phyloP scores from a whole-genome alignment of 2,888 invertebrate species.

The Drosophila anomelani region DNA sequence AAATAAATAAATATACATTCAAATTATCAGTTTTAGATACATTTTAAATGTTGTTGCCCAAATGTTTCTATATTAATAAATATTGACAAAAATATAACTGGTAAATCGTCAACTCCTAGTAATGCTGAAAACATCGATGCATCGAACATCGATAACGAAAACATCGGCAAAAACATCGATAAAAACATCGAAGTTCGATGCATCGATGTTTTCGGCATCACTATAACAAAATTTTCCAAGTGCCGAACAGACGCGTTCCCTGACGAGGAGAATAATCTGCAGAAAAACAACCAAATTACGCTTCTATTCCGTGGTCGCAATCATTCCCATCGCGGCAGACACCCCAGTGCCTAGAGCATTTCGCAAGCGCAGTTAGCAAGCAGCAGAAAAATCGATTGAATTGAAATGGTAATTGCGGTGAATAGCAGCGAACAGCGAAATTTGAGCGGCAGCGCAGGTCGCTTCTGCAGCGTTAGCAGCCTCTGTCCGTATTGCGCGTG shows the following conservation, averaged over 20 bases:
- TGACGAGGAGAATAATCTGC: conserved; percentile 14
- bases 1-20: no score
- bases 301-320: conserved; percentile 48
- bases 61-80: neutral
- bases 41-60: neutral
- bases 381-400: conserved; percentile 72
- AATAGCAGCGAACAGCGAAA: conserved; percentile 11
- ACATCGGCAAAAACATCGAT: no score
- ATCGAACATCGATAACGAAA: no score
- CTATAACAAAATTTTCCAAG: conserved; percentile 16
- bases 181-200: no score
- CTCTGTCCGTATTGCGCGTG: conserved; percentile 63
- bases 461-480: conserved; percentile 33
- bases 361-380: conserved; percentile 39
- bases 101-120: neutral
- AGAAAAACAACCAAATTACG: conserved; percentile 29
- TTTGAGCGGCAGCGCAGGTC: conserved; percentile 48
- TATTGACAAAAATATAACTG: neutral
- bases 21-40: neutral
- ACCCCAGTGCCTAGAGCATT: conserved; percentile 57
- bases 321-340: conserved; percentile 67
- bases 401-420: conserved; percentile 68
- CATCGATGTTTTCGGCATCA: no score
- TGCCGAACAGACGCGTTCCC: conserved; percentile 31
- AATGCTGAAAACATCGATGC: no score